Evolutionary conservation across 2,888 invertebrate species (phyloP).

Genomic region (Drosophila kanekoi): DNA sequence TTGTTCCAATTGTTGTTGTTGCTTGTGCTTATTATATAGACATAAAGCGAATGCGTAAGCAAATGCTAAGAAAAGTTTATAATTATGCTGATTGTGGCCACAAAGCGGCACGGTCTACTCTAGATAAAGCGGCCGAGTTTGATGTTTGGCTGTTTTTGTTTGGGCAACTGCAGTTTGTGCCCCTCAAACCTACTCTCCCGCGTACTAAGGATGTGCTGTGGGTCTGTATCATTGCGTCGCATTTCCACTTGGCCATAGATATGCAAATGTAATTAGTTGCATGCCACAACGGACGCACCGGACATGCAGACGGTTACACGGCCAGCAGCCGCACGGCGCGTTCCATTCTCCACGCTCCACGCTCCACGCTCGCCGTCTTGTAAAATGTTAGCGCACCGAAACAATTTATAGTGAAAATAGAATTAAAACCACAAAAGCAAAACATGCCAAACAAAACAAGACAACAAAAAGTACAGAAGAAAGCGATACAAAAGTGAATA

Average conservation of each 20-base stretch:
- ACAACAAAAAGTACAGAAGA: slow-evolving; percentile 19
- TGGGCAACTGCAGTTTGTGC: slow-evolving; percentile 18
- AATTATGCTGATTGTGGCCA: slow-evolving; percentile 81
- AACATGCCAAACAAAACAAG: slow-evolving; percentile 63
- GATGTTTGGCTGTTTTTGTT: slow-evolving; percentile 45
- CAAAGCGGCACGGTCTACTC: slow-evolving; percentile 35
- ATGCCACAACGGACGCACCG: slow-evolving; percentile 71
- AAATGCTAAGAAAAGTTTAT: slow-evolving; percentile 74
- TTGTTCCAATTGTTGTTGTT: slow-evolving; percentile 6
- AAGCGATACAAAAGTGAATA: slow-evolving; percentile 38
- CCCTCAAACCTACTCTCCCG: too few relatives aligned
- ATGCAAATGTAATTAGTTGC: slow-evolving; percentile 84
- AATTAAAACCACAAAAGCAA: slow-evolving; percentile 83
- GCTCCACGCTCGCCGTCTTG: slow-evolving; percentile 49
- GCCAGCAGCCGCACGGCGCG: slow-evolving; percentile 50
- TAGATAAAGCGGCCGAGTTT: slow-evolving; percentile 42
- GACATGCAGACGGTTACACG: slow-evolving; percentile 14
- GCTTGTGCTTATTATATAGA: slow-evolving; percentile 45
- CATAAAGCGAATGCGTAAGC: slow-evolving; percentile 63
- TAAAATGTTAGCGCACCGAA: slow-evolving; percentile 80
- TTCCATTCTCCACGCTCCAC: neutral
- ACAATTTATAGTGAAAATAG: slow-evolving; percentile 83
- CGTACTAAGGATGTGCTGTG: neutral
- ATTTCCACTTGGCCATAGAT: slow-evolving; percentile 74
- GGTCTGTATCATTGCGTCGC: slow-evolving; percentile 37